Percentiles rank a stretch among this genome's conserved stretches.
Conservation (phyloP, 2,888 invertebrate genomes). For the Phoronis australis region DNA sequence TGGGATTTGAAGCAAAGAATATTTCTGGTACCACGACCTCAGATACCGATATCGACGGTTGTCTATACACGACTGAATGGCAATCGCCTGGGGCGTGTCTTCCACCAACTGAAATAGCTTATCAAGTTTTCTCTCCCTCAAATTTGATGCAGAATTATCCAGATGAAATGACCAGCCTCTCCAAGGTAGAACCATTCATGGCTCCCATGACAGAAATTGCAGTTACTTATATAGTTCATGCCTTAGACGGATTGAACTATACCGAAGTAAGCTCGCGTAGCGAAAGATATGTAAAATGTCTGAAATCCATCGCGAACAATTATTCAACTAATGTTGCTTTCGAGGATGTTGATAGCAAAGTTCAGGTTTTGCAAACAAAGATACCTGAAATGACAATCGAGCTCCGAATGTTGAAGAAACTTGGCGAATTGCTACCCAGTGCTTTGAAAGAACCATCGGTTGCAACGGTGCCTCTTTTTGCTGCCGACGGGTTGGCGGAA, state of each 20-base stretch:
- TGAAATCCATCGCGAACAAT: too few species aligned
- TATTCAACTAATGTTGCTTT: too few species aligned
- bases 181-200: too few species aligned
- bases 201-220: too few species aligned
- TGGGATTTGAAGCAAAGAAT: conserved; percentile 6
- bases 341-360: background rate
- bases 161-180: conserved; percentile 1
- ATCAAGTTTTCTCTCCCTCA: background rate
- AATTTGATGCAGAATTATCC: conserved; percentile 5
- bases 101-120: background rate
- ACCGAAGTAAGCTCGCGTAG: too few species aligned
- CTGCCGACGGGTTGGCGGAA: conserved; percentile 5
- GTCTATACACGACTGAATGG: conserved; percentile 6
- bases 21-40: background rate
- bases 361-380: background rate
- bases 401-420: conserved; percentile 3
- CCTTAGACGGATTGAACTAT: too few species aligned
- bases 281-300: too few species aligned
- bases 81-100: conserved; percentile 2
- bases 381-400: conserved; percentile 3
- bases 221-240: too few species aligned
- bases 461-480: conserved; percentile 6
- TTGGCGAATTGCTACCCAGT: conserved; percentile 5
- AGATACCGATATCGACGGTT: conserved; percentile 1
- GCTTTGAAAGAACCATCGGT: conserved; percentile 4